phyloP scores from a whole-genome alignment of 2,888 invertebrate species.

The Mamestra brassicae region DNA sequence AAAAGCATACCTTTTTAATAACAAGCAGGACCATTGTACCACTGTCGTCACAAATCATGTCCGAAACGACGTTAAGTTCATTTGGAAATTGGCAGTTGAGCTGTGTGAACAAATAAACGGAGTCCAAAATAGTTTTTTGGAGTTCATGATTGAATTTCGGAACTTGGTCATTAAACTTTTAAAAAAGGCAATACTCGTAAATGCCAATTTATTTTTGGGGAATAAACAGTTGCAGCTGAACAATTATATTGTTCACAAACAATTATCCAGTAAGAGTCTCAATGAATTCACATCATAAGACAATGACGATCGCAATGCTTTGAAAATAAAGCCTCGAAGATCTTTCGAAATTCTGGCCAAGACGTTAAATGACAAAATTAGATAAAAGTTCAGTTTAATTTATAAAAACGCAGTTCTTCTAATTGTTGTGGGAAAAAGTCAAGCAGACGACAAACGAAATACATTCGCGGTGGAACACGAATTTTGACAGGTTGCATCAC shows the following conservation, averaged over 20 bases:
- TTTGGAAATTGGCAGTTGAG: constrained; percentile 55
- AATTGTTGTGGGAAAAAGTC: constrained; percentile 59
- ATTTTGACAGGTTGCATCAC: constrained; percentile 69
- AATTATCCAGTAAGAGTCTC: neutral
- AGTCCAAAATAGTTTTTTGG: constrained; percentile 26
- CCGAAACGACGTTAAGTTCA: constrained; percentile 53
- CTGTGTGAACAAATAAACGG: constrained; percentile 53
- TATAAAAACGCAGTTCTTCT: constrained; percentile 22
- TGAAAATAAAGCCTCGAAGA: neutral
- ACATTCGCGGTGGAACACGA: constrained; percentile 50
- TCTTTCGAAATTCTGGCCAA: neutral
- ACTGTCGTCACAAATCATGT: constrained; percentile 65
- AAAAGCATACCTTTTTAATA: constrained; percentile 66
- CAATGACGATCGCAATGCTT: neutral
- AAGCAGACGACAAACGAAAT: constrained; percentile 43
- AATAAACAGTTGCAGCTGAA: neutral
- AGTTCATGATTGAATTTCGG: constrained; percentile 29
- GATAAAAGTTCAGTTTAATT: neutral
- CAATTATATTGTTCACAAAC: constrained; percentile 15
- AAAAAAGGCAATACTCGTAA: neutral
- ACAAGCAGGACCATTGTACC: constrained; percentile 63
- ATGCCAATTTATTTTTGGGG: neutral
- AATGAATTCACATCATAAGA: neutral
- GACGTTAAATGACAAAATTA: neutral
- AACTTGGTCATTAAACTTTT: neutral